These are phyloP conservation scores for Manacus vitellinus DNA, from an alignment of 2,113 vertebrate species.

Conservation along the genomic window DNA sequence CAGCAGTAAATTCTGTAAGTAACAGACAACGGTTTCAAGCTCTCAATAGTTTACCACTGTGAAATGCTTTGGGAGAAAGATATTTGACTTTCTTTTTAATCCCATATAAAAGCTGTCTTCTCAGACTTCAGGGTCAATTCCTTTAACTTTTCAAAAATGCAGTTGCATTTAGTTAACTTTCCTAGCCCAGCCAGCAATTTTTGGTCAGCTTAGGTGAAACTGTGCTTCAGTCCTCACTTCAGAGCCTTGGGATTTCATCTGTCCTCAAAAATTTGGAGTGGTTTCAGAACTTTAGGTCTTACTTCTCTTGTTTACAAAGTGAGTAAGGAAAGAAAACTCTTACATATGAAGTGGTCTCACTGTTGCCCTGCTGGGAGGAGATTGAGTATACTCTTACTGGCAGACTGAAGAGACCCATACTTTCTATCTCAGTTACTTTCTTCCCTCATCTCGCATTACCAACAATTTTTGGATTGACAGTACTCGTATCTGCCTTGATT, in stretches of 20 bases:
- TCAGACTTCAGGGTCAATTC: constrained; percentile 9
- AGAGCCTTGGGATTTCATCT: neutral
- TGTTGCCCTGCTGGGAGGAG: neutral
- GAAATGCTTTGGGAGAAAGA: neutral
- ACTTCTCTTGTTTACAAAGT: neutral
- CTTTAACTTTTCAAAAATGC: neutral
- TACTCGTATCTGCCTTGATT: neutral
- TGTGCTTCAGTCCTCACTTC: neutral
- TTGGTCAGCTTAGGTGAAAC: neutral
- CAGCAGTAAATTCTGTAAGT: neutral
- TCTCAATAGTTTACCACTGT: neutral
- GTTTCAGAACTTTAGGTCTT: neutral
- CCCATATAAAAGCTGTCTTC: neutral
- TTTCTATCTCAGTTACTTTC: neutral
- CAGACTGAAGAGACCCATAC: neutral
- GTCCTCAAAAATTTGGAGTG: neutral
- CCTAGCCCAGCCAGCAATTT: neutral
- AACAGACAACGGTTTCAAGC: neutral
- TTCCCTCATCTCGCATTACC: neutral
- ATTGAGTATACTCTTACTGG: accelerated
- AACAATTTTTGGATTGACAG: neutral
- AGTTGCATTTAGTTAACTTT: neutral
- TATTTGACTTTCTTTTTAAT: constrained; percentile 1
- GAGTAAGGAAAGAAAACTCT: neutral
- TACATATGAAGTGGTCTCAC: neutral